Base-by-base conservation (phyloP, 2,888 invertebrate species). In the Autographa pulchrina region DNA sequence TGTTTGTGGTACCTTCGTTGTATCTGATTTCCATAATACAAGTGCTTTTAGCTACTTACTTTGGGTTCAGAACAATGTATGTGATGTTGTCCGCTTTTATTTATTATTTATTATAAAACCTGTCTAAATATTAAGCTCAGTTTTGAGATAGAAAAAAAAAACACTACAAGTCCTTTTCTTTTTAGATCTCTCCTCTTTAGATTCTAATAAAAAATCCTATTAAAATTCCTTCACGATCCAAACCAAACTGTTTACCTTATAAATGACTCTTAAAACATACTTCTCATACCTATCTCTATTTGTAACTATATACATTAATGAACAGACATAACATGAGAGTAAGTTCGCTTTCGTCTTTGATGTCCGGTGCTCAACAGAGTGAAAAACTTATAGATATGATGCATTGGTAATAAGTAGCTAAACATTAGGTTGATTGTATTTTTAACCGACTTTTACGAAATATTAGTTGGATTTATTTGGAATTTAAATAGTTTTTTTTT, bases 301-400 rank as follows among this genome's bases (percentile, higher is more conserved):
- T 43, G n/a, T 60, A 66, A 31, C 52, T 64, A 54, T 25, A 18
- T 25, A 25, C 66, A 72, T 65, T 72, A 67, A 73, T 43, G 13
- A n/a, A 69, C 20, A 56, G 59, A 72, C 32, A 62, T 25, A 70
- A 72, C 73, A 76, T 82, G 71, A 76, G 80, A 80, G 71, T 72
- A 74, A 70, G 60, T 74, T 65, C 62, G 18, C n/a, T 76, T 54
- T 31, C 62, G 56, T 58, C 83, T 85, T 82, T 84, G 79, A 85
- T 72, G 74, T 78, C 43, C 56, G 2, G 64, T 78, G 77, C 74
- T 73, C 74, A 77, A 41, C 48, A 67, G 77, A 77, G 72, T 76
- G 83, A 65, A 25, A 62, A 75, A 77, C 56, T 62, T 61, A 70
- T 72, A 70, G 75, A 70, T 62, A 25, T 72, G 72, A 48, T 64